Percentiles rank a stretch among this genome's conserved stretches.
Evolutionary conservation across 2,113 vertebrate species (phyloP).

Genomic region (Bujurquina vittata): DNA sequence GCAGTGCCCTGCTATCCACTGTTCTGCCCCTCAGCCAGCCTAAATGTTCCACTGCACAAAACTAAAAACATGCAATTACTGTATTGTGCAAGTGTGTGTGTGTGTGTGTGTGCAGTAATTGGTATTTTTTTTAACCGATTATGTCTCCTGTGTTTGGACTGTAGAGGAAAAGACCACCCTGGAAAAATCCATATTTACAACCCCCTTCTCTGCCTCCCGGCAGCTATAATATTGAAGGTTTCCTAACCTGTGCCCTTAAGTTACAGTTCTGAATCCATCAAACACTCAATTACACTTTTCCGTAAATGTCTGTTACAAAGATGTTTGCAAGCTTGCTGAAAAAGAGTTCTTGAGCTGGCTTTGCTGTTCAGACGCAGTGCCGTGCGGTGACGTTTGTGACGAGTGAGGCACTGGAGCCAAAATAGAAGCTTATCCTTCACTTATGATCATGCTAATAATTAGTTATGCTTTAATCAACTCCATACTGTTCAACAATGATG

Average conservation of each 20-base stretch:
- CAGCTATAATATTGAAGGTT: conserved; percentile 57
- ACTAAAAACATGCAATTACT: conserved; percentile 61
- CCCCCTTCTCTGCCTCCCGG: not conserved
- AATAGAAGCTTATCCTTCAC: too few relatives aligned
- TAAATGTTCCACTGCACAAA: conserved; percentile 50
- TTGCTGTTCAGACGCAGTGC: too few relatives aligned
- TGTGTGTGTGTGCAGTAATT: conserved; percentile 21
- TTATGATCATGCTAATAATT: too few relatives aligned
- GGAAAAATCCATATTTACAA: conserved; percentile 35
- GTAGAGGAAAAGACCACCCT: conserved; percentile 55
- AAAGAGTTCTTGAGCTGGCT: too few relatives aligned
- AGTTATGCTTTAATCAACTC: too few relatives aligned
- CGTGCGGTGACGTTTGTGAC: too few relatives aligned
- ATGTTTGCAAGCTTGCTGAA: not conserved
- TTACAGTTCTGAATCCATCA: conserved; percentile 16
- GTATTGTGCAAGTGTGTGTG: conserved; percentile 19
- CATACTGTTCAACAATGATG: too few relatives aligned
- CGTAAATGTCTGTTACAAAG: conserved; percentile 39
- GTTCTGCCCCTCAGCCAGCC: conserved; percentile 41
- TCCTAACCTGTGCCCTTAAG: conserved; percentile 53
- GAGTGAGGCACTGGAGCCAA: too few relatives aligned
- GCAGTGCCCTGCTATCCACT: conserved; percentile 42
- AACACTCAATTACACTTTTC: conserved; percentile 47
- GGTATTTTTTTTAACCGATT: conserved; percentile 28
- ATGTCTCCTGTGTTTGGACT: conserved; percentile 46